These are phyloP conservation scores for Drosophila quadrilineata DNA, from an alignment of 1,140 invertebrate genomes.

Conservation along the genomic window DNA sequence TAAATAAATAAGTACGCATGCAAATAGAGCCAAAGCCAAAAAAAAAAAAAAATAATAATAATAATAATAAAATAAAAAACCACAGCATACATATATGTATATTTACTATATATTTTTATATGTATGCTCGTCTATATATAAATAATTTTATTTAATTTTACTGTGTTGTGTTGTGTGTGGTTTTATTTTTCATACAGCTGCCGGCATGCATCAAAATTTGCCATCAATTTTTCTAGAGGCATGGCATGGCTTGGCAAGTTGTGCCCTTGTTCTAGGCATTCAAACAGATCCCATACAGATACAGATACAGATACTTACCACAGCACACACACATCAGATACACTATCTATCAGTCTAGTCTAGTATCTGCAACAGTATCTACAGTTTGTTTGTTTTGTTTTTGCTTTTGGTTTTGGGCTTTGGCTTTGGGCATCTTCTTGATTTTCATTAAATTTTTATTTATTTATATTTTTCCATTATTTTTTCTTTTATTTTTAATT, in stretches of 20 bases:
- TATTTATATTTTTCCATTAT: slow-evolving; percentile 1
- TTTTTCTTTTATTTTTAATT: slow-evolving; percentile 61
- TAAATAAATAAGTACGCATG: slow-evolving; percentile 65
- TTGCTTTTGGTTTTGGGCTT: no score
- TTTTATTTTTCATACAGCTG: slow-evolving; percentile 58
- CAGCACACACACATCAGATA: slow-evolving; percentile 5
- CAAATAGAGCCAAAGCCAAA: slow-evolving; percentile 49
- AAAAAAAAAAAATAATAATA: no score
- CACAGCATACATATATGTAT: no score
- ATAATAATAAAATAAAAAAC: no score
- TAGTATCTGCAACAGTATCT: no score
- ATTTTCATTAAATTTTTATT: no score
- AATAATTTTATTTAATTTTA: no score
- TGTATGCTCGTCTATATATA: no score
- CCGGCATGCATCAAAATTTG: slow-evolving; percentile 72
- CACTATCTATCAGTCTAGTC: neutral
- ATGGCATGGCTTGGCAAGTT: no score
- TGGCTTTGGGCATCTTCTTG: no score
- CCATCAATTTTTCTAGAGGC: slow-evolving; percentile 66
- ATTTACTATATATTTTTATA: neutral
- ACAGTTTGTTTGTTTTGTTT: neutral
- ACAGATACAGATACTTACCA: slow-evolving; percentile 1
- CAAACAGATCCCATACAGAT: slow-evolving; percentile 18
- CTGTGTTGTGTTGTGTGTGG: slow-evolving; percentile 16
- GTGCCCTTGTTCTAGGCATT: slow-evolving; percentile 52